These are phyloP conservation scores for Pediacus dermestoides DNA, from an alignment of 2,888 invertebrate species.

Conservation along the genomic window DNA sequence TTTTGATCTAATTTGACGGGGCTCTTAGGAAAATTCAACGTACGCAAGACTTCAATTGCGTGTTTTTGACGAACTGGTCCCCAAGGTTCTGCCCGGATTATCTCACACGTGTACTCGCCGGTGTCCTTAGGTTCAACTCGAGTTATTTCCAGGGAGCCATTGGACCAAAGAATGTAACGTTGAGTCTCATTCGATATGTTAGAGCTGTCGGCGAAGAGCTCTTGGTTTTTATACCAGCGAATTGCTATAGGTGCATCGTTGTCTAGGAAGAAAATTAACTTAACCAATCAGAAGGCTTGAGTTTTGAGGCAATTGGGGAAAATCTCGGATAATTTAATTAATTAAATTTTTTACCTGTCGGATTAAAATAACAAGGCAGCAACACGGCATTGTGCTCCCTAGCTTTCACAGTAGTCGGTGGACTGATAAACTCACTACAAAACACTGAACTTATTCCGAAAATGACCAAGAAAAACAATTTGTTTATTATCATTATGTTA, in stretches of 20 bases:
- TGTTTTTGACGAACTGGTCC: conserved; percentile 68
- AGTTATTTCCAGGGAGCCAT: conserved; percentile 68
- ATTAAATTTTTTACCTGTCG: conserved; percentile 37
- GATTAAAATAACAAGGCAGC: conserved; percentile 72
- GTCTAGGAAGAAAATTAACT: conserved; percentile 2
- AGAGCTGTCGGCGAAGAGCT: conserved; percentile 55
- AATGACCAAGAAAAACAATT: conserved; percentile 17
- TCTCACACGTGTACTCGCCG: conserved; percentile 67
- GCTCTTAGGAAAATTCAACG: no score
- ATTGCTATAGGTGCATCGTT: conserved; percentile 50
- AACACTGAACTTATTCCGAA: conserved; percentile 19
- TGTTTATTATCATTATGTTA: no score
- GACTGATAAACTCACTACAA: conserved; percentile 58
- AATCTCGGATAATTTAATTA: neutral
- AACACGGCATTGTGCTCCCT: conserved; percentile 74
- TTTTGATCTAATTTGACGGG: no score
- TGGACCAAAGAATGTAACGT: conserved; percentile 62
- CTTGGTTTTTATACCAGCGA: conserved; percentile 68
- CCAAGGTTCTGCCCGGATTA: conserved; percentile 63
- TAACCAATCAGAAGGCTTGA: no score
- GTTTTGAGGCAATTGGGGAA: no score
- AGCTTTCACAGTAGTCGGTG: conserved; percentile 71
- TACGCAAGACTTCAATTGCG: conserved; percentile 75
- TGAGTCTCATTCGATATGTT: conserved; percentile 48
- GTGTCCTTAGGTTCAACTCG: conserved; percentile 57